Base-by-base conservation (phyloP, 2,797 vertebrate genomes). In the Austrolebias charrua region DNA sequence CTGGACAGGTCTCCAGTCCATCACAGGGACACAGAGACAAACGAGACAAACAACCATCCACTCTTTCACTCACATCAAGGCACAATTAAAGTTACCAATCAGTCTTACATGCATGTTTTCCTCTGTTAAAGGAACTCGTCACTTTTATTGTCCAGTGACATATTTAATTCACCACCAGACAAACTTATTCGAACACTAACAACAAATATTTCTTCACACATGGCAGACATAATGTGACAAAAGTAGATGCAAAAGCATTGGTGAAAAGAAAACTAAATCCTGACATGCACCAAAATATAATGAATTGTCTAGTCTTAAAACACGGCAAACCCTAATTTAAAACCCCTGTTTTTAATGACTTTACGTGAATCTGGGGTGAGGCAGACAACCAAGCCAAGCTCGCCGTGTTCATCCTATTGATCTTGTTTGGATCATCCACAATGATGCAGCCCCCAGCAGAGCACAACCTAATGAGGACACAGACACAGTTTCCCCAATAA, bases 391-490 rank as follows among this genome's bases (percentile, higher is more conserved):
- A 16, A 29, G 55, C 24, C 10, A 19, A 29, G 1, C 44, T 19
- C n/a, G 12, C n/a, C 38, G 38, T 19, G 15, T 15, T 57, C 42
- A 11, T 16, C 24, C 12, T 46, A 18, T 57, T 57, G 54, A 45
- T 45, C 55, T n/a, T 13, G 28, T 58, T 46, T 46, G 44, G 14
- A 19, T 35, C 29, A 13, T 33, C 6, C 28, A 3, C 24, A 16
- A 20, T 8, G 55, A 18, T 44, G n/a, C 24, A 57, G 28, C 28
- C 44, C 56, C 18, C n/a, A 47, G 43, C 56, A 47, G 56, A 13
- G 20, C 16, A 4, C 15, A 45, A 11, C 28, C 6, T 46, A 46
- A 57, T 46, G 43, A 57, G 55, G 12, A 20, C 33, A 19, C 33
- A 5, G 5, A 4, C n/a, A 1, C 2, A 40, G 42, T 18, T n/a